Base-by-base conservation (phyloP, 2,797 vertebrate species). In the Hippopotamyrus pictus region DNA sequence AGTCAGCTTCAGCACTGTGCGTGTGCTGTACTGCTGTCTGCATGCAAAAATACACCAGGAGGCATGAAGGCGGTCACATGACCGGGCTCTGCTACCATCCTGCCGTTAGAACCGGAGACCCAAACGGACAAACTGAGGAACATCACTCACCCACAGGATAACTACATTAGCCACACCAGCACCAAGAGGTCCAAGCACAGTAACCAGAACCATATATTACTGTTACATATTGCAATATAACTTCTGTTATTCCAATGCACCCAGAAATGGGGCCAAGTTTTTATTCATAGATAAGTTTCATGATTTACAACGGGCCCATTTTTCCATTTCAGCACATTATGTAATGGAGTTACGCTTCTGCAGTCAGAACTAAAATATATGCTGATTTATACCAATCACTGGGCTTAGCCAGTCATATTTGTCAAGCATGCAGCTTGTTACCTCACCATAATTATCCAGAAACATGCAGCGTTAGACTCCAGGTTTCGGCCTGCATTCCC, bases 311-410 rank as follows among this genome's bases (percentile, higher is more conserved):
- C 79, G 46, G 65, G 57, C 48, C 50, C 7, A 86, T 90, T 82
- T 46, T 90, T 57, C 79, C 90, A 62, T 84, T 41, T 33, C 85
- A 90, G 93, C 88, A 76, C 88, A 87, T 89, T 88, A 91, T 91
- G 90, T 90, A 87, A 82, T 29, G 51, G 54, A 19, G 37, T 51
- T 29, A 51, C 14, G 25, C 41, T 37, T 84, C 53, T 93, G 92
- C 91, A 92, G 91, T 92, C 93, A 93, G 91, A 92, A 93, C 93
- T 92, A 90, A 93, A 93, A 94, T 92, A 87, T 48, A 86, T 85
- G 89, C 89, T 89, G 89, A 90, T 89, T 50, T 25, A 88, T 89
- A 87, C 84, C 50, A 29, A 65, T 79, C 62, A 65, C 54, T 19
- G 8, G 50, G 79, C 84, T 87, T 44, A 86, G 48, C 11, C 9